A percentile compares a stretch with the other conserved stretches of the same genome.
Evolutionary conservation across 2,113 vertebrate species (phyloP).

Genomic region (Apteryx mantelli): DNA sequence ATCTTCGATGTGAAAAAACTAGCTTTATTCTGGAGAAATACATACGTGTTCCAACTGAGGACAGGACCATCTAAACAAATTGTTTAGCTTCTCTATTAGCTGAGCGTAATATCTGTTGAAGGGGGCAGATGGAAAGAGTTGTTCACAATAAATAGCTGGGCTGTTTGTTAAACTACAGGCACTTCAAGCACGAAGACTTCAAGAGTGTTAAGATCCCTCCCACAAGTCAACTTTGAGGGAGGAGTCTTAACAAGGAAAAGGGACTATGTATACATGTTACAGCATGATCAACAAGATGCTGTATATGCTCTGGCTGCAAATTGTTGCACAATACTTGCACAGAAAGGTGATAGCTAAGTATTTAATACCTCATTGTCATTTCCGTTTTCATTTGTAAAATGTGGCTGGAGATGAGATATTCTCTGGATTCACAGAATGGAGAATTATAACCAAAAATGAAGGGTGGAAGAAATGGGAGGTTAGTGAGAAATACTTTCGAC

Average conservation of each 20-base stretch:
- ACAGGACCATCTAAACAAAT: not conserved
- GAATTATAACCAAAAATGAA: constrained; percentile 14
- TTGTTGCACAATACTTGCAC: not conserved
- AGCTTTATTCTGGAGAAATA: not conserved
- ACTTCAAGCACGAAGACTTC: not conserved
- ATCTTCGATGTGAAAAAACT: not conserved
- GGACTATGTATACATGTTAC: not conserved
- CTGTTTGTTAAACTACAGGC: not conserved
- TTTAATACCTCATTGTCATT: not conserved
- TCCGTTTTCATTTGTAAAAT: not conserved
- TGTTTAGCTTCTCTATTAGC: not conserved
- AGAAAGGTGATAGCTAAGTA: not conserved
- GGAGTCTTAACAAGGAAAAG: not conserved
- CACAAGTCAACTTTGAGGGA: not conserved
- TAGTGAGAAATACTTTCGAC: constrained; percentile 16
- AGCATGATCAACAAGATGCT: not conserved
- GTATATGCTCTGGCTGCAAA: not conserved
- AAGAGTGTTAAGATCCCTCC: not conserved
- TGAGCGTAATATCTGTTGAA: not conserved
- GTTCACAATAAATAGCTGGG: not conserved
- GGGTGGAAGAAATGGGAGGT: not conserved
- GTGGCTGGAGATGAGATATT: not conserved
- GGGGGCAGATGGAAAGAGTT: not conserved
- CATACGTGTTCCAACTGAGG: not conserved
- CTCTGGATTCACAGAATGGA: not conserved